A percentile compares a stretch with the other conserved stretches of the same genome.
These are phyloP conservation scores for Hesperophylax magnus DNA, from an alignment of 1,140 invertebrate genomes.

Conservation along the genomic window DNA sequence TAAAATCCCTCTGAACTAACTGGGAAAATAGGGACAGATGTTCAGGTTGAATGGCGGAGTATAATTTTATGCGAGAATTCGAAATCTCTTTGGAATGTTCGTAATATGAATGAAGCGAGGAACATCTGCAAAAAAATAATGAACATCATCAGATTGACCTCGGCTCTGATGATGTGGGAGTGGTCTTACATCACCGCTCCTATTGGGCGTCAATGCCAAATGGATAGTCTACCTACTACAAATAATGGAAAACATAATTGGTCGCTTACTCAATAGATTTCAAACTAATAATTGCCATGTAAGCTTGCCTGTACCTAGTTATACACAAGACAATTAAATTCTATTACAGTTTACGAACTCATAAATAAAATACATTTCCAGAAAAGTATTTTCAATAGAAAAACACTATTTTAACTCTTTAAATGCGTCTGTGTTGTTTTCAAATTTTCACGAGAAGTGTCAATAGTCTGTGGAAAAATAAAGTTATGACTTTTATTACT, in stretches of 20 bases:
- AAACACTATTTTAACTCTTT: no score
- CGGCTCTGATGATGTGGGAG: slow-evolving; percentile 44
- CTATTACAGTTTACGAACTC: no score
- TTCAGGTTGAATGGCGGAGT: not conserved
- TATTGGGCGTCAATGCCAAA: slow-evolving; percentile 51
- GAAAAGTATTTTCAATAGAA: no score
- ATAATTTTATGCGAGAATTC: slow-evolving; percentile 13
- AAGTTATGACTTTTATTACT: no score
- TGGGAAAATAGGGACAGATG: slow-evolving; percentile 5
- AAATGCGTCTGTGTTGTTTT: no score
- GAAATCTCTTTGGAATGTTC: not conserved
- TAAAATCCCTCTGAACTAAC: not conserved
- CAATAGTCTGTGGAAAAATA: no score
- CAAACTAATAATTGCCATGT: not conserved
- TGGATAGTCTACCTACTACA: slow-evolving; percentile 38
- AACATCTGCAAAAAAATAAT: not conserved
- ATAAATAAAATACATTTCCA: no score
- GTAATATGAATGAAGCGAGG: not conserved
- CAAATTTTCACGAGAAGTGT: no score
- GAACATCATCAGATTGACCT: slow-evolving; percentile 26
- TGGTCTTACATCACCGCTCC: slow-evolving; percentile 52
- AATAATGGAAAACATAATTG: slow-evolving; percentile 18
- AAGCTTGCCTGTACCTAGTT: no score
- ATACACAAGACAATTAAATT: no score
- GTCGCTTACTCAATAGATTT: slow-evolving; percentile 13